Percentiles rank a stretch among this genome's conserved stretches.
phyloP scores from a whole-genome alignment of 2,888 invertebrate genomes.

The Sphaerophoria taeniata region DNA sequence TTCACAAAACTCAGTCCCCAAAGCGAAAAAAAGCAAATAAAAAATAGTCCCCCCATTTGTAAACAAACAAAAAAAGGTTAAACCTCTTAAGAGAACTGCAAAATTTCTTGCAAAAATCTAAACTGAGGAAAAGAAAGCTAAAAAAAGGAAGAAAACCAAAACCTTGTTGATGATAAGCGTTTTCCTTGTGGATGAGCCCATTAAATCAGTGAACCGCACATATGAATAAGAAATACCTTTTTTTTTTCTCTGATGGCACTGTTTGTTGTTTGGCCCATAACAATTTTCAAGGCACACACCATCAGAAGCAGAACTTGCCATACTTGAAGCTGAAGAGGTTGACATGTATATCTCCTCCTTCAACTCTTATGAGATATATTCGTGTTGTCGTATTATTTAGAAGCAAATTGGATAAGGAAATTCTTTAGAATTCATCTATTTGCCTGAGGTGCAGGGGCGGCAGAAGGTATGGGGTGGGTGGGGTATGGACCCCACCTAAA shows the following conservation, averaged over 20 bases:
- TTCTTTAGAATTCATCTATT: constrained; percentile 64
- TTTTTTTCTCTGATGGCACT: neutral
- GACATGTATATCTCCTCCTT: neutral
- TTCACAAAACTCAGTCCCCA: too few relatives aligned
- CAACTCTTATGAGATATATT: neutral
- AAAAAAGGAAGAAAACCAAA: constrained; percentile 4
- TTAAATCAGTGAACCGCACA: constrained; percentile 64
- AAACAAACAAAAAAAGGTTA: neutral
- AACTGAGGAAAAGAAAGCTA: too few relatives aligned
- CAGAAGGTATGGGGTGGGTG: too few relatives aligned
- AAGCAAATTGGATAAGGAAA: constrained; percentile 68
- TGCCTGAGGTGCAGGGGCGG: constrained; percentile 67
- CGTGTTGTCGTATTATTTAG: constrained; percentile 28
- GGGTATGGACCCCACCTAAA: too few relatives aligned
- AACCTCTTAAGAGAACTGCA: neutral
- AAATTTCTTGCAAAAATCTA: neutral
- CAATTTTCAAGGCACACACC: constrained; percentile 21
- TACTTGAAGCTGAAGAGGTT: neutral
- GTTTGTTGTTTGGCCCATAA: constrained; percentile 12
- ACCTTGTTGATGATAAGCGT: constrained; percentile 46
- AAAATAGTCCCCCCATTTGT: neutral
- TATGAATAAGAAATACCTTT: constrained; percentile 46
- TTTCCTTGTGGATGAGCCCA: constrained; percentile 58
- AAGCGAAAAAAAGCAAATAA: neutral
- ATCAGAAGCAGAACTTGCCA: neutral